These are phyloP conservation scores for Leucopsar rothschildi DNA, from an alignment of 2,113 vertebrate genomes.

Conservation along the genomic window DNA sequence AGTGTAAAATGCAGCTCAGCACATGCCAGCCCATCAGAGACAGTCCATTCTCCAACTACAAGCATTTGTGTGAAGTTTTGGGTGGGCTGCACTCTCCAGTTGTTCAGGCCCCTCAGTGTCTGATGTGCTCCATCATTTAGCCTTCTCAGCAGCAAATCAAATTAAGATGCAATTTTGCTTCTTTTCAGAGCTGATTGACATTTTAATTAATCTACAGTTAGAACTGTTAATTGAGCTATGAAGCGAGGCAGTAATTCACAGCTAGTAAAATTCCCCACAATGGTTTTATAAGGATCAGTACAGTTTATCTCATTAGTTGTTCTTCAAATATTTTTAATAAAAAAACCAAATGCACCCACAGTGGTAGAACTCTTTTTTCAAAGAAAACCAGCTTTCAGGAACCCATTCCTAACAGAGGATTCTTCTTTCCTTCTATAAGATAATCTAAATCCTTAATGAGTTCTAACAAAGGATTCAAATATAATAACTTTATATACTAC, in stretches of 20 bases:
- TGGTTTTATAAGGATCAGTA: constrained; percentile 25
- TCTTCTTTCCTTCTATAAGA: background rate
- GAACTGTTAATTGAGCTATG: constrained; percentile 60
- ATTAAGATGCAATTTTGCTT: constrained; percentile 58
- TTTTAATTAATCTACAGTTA: constrained; percentile 70
- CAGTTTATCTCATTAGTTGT: background rate
- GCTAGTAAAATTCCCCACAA: constrained; percentile 51
- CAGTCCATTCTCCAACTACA: background rate
- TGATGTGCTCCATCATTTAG: background rate
- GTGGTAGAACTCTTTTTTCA: background rate
- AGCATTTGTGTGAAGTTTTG: background rate
- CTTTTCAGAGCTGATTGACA: constrained; percentile 61
- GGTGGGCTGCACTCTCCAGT: background rate
- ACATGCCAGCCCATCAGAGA: background rate
- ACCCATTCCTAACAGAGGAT: background rate
- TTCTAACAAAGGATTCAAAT: background rate
- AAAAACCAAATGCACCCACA: background rate
- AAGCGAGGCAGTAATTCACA: constrained; percentile 59
- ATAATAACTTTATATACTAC: background rate
- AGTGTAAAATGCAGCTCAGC: background rate
- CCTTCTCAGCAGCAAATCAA: constrained; percentile 31
- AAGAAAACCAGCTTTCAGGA: background rate
- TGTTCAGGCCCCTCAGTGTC: background rate
- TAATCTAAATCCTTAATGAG: background rate
- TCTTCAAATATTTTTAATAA: background rate